Evolutionary conservation across 1,140 invertebrate genomes (phyloP).

Genomic region (Drosophila lacteicornis): DNA sequence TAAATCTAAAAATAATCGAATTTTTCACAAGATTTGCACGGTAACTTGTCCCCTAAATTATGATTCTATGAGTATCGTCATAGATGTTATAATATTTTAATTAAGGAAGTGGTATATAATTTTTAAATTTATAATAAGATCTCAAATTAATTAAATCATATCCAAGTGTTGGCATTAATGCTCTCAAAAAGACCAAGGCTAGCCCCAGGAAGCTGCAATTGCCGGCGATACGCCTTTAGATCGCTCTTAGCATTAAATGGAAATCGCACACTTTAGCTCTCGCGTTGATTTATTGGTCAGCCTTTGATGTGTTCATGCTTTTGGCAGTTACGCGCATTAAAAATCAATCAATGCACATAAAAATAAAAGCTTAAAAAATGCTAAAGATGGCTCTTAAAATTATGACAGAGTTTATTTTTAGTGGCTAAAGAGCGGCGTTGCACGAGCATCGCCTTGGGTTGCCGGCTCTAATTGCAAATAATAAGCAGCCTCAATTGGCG

Average conservation of each 20-base stretch:
- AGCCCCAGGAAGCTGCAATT: not conserved
- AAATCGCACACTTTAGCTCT: conserved; percentile 9
- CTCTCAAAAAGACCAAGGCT: not conserved
- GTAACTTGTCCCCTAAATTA: not conserved
- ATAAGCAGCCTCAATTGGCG: conserved; percentile 70
- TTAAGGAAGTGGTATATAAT: not conserved
- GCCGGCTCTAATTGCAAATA: conserved; percentile 71
- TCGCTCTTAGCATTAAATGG: conserved; percentile 20
- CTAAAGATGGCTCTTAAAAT: conserved; percentile 45
- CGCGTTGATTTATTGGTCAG: conserved; percentile 30
- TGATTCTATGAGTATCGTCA: not conserved
- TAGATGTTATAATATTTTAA: not conserved
- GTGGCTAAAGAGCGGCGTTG: conserved; percentile 31
- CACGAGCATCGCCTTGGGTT: conserved; percentile 64
- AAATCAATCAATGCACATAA: conserved; percentile 65
- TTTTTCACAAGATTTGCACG: too few relatives aligned
- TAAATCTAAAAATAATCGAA: not conserved
- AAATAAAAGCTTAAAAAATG: conserved; percentile 18
- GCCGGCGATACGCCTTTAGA: conserved; percentile 56
- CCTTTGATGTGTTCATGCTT: conserved; percentile 42
- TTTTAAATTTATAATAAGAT: too few relatives aligned
- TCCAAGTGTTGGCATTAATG: not conserved
- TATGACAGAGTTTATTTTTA: conserved; percentile 66
- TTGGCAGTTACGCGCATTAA: conserved; percentile 63
- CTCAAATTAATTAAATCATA: not conserved